These are phyloP conservation scores for Chloroceryle inda DNA, from an alignment of 2,797 vertebrate genomes.

Conservation along the genomic window DNA sequence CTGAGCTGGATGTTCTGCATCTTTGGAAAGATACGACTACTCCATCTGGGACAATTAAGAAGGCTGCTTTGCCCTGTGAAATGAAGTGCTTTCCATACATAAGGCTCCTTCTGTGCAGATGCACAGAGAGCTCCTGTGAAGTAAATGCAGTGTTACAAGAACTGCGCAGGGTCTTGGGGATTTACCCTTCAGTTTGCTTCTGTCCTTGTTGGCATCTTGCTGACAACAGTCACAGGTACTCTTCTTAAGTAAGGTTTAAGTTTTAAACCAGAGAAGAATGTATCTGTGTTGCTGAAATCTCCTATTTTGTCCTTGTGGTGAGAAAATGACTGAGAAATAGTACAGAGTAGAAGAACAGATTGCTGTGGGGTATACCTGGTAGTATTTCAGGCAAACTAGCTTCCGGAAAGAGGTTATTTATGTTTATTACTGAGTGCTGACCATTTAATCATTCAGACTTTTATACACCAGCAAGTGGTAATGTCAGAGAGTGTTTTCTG, in stretches of 20 bases:
- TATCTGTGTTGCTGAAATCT: neutral
- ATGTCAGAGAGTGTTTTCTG: neutral
- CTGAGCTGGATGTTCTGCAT: neutral
- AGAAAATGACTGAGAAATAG: neutral
- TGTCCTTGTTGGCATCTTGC: neutral
- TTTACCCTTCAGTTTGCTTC: neutral
- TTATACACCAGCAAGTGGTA: neutral
- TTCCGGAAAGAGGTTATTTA: neutral
- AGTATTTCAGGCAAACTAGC: neutral
- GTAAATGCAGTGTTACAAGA: neutral
- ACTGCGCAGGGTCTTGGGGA: neutral
- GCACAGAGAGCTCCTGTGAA: neutral
- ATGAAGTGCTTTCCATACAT: neutral
- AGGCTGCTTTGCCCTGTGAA: neutral
- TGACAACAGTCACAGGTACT: neutral
- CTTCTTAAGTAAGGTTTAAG: neutral
- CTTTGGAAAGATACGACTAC: neutral
- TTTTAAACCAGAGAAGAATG: neutral
- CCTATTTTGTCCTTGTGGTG: neutral
- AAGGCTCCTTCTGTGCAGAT: neutral
- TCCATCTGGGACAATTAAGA: neutral
- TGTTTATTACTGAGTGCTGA: neutral
- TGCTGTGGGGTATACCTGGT: neutral
- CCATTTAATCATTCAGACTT: neutral
- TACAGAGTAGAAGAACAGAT: neutral